These are phyloP conservation scores for Ditula angustiorana DNA, from an alignment of 2,888 invertebrate species.

Conservation along the genomic window DNA sequence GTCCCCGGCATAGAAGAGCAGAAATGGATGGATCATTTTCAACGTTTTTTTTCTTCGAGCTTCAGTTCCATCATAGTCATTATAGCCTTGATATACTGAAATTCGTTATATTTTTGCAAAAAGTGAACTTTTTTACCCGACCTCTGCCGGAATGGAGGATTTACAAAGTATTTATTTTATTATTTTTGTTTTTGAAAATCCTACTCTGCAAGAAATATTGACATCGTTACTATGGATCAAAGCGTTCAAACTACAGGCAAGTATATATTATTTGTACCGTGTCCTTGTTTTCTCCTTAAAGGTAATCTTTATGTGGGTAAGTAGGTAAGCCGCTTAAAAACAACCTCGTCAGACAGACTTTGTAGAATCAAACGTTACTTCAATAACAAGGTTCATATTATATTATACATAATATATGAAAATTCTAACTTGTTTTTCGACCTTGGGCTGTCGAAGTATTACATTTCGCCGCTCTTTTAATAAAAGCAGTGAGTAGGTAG, in stretches of 20 bases:
- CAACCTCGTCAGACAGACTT: conserved; percentile 2
- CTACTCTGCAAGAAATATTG: too few relatives aligned
- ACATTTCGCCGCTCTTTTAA: not conserved
- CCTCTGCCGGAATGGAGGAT: too few relatives aligned
- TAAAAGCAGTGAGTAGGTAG: not conserved
- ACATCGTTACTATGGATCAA: too few relatives aligned
- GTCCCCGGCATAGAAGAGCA: too few relatives aligned
- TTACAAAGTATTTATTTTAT: too few relatives aligned
- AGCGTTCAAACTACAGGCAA: not conserved
- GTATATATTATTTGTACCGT: not conserved
- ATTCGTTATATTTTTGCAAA: too few relatives aligned
- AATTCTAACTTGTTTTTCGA: conserved; percentile 3
- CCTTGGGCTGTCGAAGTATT: not conserved
- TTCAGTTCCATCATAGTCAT: too few relatives aligned
- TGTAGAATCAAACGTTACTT: not conserved
- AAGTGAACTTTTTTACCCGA: too few relatives aligned
- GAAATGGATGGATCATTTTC: too few relatives aligned
- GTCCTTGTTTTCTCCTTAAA: conserved; percentile 14
- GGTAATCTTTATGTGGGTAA: conserved; percentile 9
- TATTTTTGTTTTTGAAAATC: too few relatives aligned
- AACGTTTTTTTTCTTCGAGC: too few relatives aligned
- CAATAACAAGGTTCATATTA: not conserved
- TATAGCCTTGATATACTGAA: too few relatives aligned
- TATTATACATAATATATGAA: not conserved
- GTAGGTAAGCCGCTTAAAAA: conserved; percentile 9